phyloP scores from a whole-genome alignment of 2,888 invertebrate species.

The Platynereis dumerilii region DNA sequence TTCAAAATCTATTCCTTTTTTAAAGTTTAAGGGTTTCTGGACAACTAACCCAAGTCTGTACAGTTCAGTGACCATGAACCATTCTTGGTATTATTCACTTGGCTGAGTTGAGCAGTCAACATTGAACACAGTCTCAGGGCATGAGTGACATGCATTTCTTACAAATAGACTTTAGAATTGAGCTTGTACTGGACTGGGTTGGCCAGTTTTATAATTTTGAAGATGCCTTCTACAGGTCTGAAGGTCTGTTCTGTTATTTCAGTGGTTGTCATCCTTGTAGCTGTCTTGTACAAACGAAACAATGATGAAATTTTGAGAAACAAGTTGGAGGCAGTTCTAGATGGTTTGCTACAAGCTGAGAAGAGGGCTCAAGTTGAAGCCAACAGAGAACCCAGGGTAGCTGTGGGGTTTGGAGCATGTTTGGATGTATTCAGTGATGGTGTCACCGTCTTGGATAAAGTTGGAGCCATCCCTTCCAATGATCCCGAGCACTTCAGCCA shows the following conservation, averaged over 20 bases:
- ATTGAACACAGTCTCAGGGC: too few species aligned
- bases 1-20: too few species aligned
- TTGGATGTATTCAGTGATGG: slow-evolving; percentile 79
- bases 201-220: too few species aligned
- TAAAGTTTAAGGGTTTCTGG: too few species aligned
- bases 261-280: slow-evolving; percentile 36
- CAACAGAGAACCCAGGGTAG: slow-evolving; percentile 73
- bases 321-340: slow-evolving; percentile 52
- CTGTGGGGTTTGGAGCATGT: slow-evolving; percentile 84
- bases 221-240: not conserved
- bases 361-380: slow-evolving; percentile 44
- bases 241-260: slow-evolving; percentile 9
- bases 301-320: slow-evolving; percentile 42
- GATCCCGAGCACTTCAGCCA: slow-evolving; percentile 74
- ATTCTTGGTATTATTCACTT: too few species aligned
- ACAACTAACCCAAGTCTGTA: too few species aligned
- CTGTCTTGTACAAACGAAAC: slow-evolving; percentile 51
- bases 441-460: slow-evolving; percentile 69
- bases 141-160: too few species aligned
- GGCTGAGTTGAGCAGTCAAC: too few species aligned
- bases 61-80: too few species aligned
- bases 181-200: too few species aligned
- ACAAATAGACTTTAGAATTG: too few species aligned
- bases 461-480: slow-evolving; percentile 63
- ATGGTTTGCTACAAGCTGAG: slow-evolving; percentile 59